These are phyloP conservation scores for Lasioglossum albipes DNA, from an alignment of 1,140 invertebrate genomes.

Conservation along the genomic window DNA sequence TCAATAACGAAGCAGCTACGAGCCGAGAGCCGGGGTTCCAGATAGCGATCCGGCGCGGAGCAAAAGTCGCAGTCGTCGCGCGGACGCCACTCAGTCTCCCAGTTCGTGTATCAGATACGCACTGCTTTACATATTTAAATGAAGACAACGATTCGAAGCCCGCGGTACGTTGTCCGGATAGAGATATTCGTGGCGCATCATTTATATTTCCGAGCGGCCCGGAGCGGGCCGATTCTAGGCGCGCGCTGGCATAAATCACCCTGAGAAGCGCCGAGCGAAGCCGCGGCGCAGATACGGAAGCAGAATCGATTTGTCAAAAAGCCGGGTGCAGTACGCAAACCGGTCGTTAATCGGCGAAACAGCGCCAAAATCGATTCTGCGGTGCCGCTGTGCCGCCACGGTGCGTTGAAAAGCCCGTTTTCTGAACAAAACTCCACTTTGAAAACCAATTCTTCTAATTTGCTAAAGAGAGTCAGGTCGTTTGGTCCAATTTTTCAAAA, in stretches of 20 bases:
- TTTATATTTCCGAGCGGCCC: conserved; percentile 22
- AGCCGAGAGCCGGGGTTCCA: background rate
- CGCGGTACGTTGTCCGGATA: background rate
- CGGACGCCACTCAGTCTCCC: background rate
- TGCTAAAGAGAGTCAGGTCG: too few species aligned
- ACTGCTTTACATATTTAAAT: conserved; percentile 7
- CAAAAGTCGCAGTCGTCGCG: background rate
- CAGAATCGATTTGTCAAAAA: conserved; percentile 60
- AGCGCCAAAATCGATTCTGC: conserved; percentile 54
- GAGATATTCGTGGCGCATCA: conserved; percentile 13
- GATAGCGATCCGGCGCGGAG: background rate
- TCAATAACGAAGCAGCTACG: background rate
- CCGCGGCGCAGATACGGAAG: conserved; percentile 52
- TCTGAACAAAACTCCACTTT: too few species aligned
- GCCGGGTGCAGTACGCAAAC: conserved; percentile 22
- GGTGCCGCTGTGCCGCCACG: background rate
- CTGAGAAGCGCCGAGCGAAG: background rate
- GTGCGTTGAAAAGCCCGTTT: conserved; percentile 26
- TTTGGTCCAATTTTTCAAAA: too few species aligned
- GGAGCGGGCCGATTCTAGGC: conserved; percentile 34
- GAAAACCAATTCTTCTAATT: too few species aligned
- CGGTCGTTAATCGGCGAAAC: conserved; percentile 47
- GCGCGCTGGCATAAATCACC: conserved; percentile 50
- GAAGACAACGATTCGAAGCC: background rate
- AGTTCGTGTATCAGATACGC: background rate